A percentile compares a stretch with the other conserved stretches of the same genome.
These are phyloP conservation scores for Maccullochella peelii DNA, from an alignment of 2,113 vertebrate genomes.

Conservation along the genomic window DNA sequence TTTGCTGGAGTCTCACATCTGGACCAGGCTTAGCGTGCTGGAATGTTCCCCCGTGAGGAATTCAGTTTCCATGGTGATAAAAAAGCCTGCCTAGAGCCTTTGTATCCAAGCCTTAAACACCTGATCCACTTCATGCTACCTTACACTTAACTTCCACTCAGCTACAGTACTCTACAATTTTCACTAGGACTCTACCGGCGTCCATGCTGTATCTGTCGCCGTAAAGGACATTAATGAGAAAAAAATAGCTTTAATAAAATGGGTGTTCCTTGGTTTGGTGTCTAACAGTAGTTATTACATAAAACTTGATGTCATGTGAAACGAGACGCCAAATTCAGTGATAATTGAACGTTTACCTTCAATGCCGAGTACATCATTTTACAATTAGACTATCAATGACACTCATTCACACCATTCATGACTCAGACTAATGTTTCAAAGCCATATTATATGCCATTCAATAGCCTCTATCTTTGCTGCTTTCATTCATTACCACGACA, in stretches of 20 bases:
- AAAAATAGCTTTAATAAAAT: slow-evolving; percentile 60
- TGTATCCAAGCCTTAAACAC: slow-evolving; percentile 55
- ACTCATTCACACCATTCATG: not conserved
- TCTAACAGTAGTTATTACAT: slow-evolving; percentile 9
- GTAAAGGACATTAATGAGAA: slow-evolving; percentile 21
- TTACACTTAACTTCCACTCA: slow-evolving; percentile 45
- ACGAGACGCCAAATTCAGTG: not conserved
- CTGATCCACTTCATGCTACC: slow-evolving; percentile 32
- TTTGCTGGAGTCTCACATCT: slow-evolving; percentile 65
- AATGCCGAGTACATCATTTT: not conserved
- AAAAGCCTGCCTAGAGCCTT: slow-evolving; percentile 45
- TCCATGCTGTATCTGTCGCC: slow-evolving; percentile 21
- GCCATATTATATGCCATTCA: not conserved
- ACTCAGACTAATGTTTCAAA: not conserved
- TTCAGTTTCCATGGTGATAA: slow-evolving; percentile 80
- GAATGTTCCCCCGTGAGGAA: slow-evolving; percentile 44
- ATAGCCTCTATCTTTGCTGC: not conserved
- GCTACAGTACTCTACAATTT: not conserved
- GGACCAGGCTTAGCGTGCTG: slow-evolving; percentile 44
- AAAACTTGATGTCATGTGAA: not conserved
- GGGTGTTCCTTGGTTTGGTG: slow-evolving; percentile 30
- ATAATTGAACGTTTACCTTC: not conserved
- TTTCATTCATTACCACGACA: not conserved
- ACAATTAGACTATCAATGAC: not conserved
- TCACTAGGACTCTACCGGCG: not conserved